These are phyloP conservation scores for Xenopus borealis DNA, from an alignment of 2,113 vertebrate genomes.

Conservation along the genomic window DNA sequence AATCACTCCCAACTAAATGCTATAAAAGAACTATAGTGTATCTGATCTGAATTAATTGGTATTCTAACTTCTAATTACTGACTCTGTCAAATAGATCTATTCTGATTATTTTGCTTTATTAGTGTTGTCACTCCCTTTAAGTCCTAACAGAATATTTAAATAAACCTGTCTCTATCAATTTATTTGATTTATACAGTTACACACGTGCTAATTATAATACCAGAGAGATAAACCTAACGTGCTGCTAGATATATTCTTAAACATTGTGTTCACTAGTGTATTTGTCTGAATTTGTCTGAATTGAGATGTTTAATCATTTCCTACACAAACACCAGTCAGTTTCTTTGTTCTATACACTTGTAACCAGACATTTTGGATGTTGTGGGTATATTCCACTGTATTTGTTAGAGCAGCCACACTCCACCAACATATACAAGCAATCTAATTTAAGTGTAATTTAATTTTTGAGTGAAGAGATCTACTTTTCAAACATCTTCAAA, in stretches of 20 bases:
- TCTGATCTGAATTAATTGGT: slow-evolving; percentile 54
- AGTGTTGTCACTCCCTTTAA: slow-evolving; percentile 55
- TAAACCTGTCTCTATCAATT: slow-evolving; percentile 59
- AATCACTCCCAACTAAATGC: slow-evolving; percentile 25
- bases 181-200: slow-evolving; percentile 53
- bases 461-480: too few species aligned
- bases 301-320: too few species aligned
- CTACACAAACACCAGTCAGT: too few species aligned
- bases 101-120: slow-evolving; percentile 61
- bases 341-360: too few species aligned
- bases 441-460: too few species aligned
- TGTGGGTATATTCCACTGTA: too few species aligned
- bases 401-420: too few species aligned
- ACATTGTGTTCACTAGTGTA: slow-evolving; percentile 25
- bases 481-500: too few species aligned
- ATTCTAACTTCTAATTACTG: slow-evolving; percentile 58
- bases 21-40: slow-evolving; percentile 36
- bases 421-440: too few species aligned
- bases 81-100: slow-evolving; percentile 59
- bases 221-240: slow-evolving; percentile 43
- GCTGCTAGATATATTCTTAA: slow-evolving; percentile 29
- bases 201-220: slow-evolving; percentile 54
- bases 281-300: slow-evolving; percentile 13
- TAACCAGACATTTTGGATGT: too few species aligned
- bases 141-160: slow-evolving; percentile 58